Conservation (phyloP, 37 sponge, comb jelly and placozoan species). For the Beroe forskalii region DNA sequence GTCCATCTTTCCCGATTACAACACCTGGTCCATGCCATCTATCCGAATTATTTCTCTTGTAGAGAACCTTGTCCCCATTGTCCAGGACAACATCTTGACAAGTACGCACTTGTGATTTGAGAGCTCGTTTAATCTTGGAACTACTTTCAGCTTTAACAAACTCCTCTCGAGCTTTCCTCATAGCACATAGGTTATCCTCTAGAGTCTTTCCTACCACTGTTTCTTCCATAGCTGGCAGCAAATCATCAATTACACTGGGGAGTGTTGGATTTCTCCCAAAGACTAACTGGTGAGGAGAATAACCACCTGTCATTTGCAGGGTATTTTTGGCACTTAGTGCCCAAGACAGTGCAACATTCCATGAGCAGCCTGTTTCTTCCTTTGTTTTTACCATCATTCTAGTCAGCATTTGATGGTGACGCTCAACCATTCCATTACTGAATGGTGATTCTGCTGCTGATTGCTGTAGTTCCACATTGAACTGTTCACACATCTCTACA, state of each 20-base stretch:
- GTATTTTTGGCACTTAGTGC: not conserved
- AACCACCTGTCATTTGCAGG: not conserved
- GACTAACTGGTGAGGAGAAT: not conserved
- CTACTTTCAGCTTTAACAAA: not conserved
- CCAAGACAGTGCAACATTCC: too few relatives aligned
- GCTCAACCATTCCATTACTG: slow-evolving; percentile 1
- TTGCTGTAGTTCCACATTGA: not conserved
- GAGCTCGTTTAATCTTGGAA: not conserved
- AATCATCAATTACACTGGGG: not conserved
- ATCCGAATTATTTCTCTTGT: not conserved
- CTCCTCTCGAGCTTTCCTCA: not conserved
- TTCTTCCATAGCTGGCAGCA: not conserved
- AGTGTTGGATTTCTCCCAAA: not conserved
- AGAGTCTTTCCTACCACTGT: not conserved
- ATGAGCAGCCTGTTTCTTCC: too few relatives aligned
- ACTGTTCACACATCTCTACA: slow-evolving; percentile 20
- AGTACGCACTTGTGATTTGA: not conserved
- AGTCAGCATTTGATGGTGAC: not conserved
- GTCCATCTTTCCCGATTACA: not conserved
- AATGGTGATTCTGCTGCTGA: not conserved
- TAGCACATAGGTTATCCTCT: not conserved
- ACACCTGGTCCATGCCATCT: not conserved
- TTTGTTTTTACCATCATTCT: too few relatives aligned
- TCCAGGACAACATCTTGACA: not conserved
- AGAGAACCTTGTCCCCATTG: not conserved